Evolutionary conservation across 1,140 invertebrate species (phyloP), one percentile per base, ranked within the genome.

Genomic region (Sitobion miscanthi): DNA sequence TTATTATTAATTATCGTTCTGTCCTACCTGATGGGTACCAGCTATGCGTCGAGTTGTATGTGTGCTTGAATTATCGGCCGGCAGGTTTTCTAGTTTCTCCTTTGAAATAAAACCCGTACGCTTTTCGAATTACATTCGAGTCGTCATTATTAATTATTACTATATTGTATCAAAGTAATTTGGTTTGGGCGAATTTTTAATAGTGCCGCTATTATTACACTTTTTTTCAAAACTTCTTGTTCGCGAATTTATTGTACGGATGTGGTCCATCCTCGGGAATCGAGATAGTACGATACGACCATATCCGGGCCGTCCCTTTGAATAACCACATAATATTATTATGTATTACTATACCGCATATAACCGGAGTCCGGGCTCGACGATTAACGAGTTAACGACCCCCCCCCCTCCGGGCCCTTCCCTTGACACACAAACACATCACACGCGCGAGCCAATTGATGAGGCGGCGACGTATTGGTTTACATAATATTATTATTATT

Each of bases 1-100:
- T 77, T 54, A 54, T 54, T 77, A 77, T 77, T 69, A 77, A 77
- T 77, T 77, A 77, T 77, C n/a, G 30, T 77, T 77, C 62, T 77
- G 5, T n/a, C 62, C 17, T n/a, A 35, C 62, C n/a, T 1, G 14
- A 17, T n/a, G 52, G 21, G 21, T 7, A 7, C 52, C 21, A 42
- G 42, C 52, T 54, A 23, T 54, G 1, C 52, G 49, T 23, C 0
- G 5, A 21, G 21, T 54, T 54, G 52, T 23, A 21, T 54, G 52
- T 54, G 52, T 54, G 21, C 20, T 54, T 23, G 52, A 54, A 54
- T 20, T 3, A 17, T 54, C 6, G 20, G 30, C 62, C 62, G 23
- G 62, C 30, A n/a, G n/a, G 62, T 77, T 77, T n/a, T 77, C 17
- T n/a, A 77, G n/a, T 6, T 69, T n/a, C 62, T n/a, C 14, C 62